Conservation (phyloP, 2,888 invertebrate species). For the Myopa tessellatipennis region DNA sequence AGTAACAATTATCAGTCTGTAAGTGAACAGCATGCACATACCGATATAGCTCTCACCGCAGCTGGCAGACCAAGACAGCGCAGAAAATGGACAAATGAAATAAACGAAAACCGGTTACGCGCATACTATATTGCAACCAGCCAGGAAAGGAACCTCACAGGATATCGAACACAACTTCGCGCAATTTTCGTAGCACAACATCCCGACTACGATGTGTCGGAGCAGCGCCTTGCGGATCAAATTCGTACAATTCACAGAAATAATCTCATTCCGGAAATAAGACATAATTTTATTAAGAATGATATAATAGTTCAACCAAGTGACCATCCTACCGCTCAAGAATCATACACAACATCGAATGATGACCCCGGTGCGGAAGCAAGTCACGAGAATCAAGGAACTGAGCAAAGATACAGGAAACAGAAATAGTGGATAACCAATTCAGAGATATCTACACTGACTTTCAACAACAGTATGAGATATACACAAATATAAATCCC, state of each 20-base stretch:
- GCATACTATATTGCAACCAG: slow-evolving; percentile 36
- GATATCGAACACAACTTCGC: slow-evolving; percentile 36
- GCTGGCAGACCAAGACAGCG: slow-evolving; percentile 40
- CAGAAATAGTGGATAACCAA: neutral
- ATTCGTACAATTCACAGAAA: slow-evolving; percentile 22
- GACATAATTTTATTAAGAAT: too few species aligned
- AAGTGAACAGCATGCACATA: slow-evolving; percentile 41
- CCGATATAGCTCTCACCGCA: slow-evolving; percentile 39
- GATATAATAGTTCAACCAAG: too few species aligned
- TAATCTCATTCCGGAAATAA: slow-evolving; percentile 27
- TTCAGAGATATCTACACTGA: neutral
- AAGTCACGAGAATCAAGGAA: neutral
- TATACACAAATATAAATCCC: slow-evolving; percentile 24
- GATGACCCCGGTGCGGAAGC: too few species aligned
- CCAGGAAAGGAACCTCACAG: slow-evolving; percentile 35
- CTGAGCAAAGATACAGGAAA: neutral
- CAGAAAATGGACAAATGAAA: slow-evolving; percentile 39
- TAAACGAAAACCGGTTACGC: slow-evolving; percentile 36
- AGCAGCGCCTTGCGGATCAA: slow-evolving; percentile 34
- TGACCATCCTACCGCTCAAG: too few species aligned
- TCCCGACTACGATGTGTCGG: slow-evolving; percentile 35
- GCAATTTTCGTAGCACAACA: slow-evolving; percentile 34
- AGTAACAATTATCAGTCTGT: slow-evolving; percentile 30
- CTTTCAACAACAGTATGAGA: slow-evolving; percentile 11
- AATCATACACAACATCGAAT: too few species aligned